phyloP scores from a whole-genome alignment of 1,140 invertebrate genomes.

The Hyles vespertilio region DNA sequence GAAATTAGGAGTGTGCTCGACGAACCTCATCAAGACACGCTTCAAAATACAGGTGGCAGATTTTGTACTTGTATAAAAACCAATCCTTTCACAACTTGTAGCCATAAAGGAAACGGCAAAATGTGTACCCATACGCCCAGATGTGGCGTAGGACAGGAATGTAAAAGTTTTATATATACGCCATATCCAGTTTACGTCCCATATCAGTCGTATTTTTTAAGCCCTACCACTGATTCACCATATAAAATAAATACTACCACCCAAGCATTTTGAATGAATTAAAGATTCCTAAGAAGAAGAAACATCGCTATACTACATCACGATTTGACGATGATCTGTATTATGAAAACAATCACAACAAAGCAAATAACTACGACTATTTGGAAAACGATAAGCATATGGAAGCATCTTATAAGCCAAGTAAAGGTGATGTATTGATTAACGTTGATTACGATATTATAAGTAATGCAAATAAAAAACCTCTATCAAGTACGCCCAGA shows the following conservation, averaged over 20 bases:
- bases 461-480: constrained; percentile 6
- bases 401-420: constrained; percentile 10
- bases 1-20: constrained; percentile 9
- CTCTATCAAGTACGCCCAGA: not conserved
- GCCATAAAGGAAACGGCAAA: constrained; percentile 6
- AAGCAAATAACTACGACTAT: constrained; percentile 6
- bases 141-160: not conserved
- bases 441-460: constrained; percentile 13
- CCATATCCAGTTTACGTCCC: constrained; percentile 13
- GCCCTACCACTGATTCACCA: constrained; percentile 3
- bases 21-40: not conserved
- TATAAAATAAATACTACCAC: constrained; percentile 18
- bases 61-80: constrained; percentile 1
- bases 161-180: not conserved
- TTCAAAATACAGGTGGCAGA: not conserved
- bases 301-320: constrained; percentile 17
- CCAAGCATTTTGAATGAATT: constrained; percentile 18
- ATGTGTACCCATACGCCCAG: constrained; percentile 8
- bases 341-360: constrained; percentile 20
- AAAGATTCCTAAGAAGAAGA: constrained; percentile 18
- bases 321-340: constrained; percentile 21
- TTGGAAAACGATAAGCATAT: not conserved
- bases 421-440: constrained; percentile 9
- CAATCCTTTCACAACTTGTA: constrained; percentile 5
- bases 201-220: constrained; percentile 19